phyloP scores from a whole-genome alignment of 2,888 invertebrate species.

The Chironomus riparius region DNA sequence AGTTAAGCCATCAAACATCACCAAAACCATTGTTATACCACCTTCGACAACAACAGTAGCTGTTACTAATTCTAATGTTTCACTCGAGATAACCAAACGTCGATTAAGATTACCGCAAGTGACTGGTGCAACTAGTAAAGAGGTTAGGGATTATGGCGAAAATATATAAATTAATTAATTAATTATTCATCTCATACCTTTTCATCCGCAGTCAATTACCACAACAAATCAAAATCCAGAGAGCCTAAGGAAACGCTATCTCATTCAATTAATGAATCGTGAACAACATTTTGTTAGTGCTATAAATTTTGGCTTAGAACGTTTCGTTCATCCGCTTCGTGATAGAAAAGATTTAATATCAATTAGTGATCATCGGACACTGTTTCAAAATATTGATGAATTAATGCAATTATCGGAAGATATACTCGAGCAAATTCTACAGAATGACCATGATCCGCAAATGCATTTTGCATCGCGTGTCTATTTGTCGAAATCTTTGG shows the following conservation, averaged over 20 bases:
- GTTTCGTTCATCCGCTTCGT: conserved; percentile 65
- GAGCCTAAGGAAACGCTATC: conserved; percentile 57
- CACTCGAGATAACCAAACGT: conserved; percentile 49
- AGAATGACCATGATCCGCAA: conserved; percentile 64
- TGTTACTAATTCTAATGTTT: conserved; percentile 47
- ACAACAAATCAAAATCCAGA: conserved; percentile 34
- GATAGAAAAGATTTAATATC: conserved; percentile 69
- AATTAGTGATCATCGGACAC: conserved; percentile 63
- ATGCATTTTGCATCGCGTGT: conserved; percentile 58
- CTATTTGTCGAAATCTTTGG: conserved; percentile 63
- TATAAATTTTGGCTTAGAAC: conserved; percentile 67
- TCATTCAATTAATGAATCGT: conserved; percentile 63
- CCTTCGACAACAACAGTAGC: conserved; percentile 55
- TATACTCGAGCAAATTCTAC: conserved; percentile 62
- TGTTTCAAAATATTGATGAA: conserved; percentile 82
- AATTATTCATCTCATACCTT: conserved; percentile 52
- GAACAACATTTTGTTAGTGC: conserved; percentile 72
- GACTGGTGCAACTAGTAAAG: conserved; percentile 63
- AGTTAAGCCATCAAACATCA: neutral
- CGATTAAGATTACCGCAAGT: conserved; percentile 69
- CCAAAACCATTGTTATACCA: too few relatives aligned
- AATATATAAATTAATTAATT: conserved; percentile 57
- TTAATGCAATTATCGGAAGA: conserved; percentile 64
- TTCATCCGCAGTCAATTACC: conserved; percentile 36
- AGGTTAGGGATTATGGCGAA: conserved; percentile 59